phyloP scores from a whole-genome alignment of 2,888 invertebrate species.

The Perizoma affinitatum region DNA sequence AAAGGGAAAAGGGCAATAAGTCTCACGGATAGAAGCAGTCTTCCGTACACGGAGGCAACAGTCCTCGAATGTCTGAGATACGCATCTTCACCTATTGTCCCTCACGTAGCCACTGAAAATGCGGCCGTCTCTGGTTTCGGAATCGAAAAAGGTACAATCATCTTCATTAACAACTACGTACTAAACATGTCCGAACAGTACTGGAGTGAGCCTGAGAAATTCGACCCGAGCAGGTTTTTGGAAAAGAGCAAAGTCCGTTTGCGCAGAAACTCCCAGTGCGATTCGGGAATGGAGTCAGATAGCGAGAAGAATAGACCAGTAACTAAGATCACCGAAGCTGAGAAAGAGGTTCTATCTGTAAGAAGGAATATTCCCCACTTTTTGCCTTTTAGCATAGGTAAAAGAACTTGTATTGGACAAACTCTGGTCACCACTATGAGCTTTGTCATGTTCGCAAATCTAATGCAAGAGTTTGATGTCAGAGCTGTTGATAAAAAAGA shows the following conservation, averaged over 20 bases:
- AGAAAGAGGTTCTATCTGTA: slow-evolving; percentile 70
- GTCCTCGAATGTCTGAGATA: slow-evolving; percentile 91
- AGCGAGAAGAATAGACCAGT: slow-evolving; percentile 56
- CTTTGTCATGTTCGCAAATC: slow-evolving; percentile 88
- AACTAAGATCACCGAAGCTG: slow-evolving; percentile 53
- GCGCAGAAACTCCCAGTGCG: slow-evolving; percentile 77
- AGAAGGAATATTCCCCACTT: slow-evolving; percentile 88
- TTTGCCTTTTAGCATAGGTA: slow-evolving; percentile 93
- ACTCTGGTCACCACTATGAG: slow-evolving; percentile 90
- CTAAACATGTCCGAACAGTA: slow-evolving; percentile 89
- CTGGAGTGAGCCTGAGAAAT: slow-evolving; percentile 89
- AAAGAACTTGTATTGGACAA: slow-evolving; percentile 93
- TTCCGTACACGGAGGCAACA: slow-evolving; percentile 93
- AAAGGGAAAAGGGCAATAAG: slow-evolving; percentile 83
- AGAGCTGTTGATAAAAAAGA: slow-evolving; percentile 78
- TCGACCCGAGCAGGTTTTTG: slow-evolving; percentile 90
- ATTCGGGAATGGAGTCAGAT: slow-evolving; percentile 84
- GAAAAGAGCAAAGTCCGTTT: slow-evolving; percentile 67
- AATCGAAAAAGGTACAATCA: slow-evolving; percentile 90
- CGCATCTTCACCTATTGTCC: slow-evolving; percentile 94
- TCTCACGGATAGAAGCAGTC: slow-evolving; percentile 86
- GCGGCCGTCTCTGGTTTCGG: slow-evolving; percentile 88
- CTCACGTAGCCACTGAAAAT: slow-evolving; percentile 93
- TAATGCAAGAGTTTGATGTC: slow-evolving; percentile 89
- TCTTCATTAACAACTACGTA: slow-evolving; percentile 93